Conservation (phyloP, 35 echinoderm and acorn worm species). For the Heliocidaris erythrogramma region DNA sequence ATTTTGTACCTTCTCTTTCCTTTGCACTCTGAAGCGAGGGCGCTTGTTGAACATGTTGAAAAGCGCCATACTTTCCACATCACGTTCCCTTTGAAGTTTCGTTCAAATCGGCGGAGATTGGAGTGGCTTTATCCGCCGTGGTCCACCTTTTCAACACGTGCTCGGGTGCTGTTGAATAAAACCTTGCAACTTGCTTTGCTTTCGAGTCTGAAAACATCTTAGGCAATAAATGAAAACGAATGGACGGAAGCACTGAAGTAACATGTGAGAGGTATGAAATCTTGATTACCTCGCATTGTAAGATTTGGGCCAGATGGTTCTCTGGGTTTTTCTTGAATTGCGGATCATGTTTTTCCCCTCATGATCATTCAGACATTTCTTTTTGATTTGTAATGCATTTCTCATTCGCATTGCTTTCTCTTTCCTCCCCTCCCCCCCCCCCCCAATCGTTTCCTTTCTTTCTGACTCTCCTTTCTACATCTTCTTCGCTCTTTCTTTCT, state of each 20-base stretch:
- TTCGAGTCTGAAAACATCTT: slow-evolving; percentile 11
- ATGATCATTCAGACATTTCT: neutral
- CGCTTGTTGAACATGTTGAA: neutral
- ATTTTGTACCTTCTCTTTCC: neutral
- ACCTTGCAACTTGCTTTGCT: neutral
- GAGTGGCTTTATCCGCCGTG: neutral
- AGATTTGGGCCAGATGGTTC: neutral
- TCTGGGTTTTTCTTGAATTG: neutral
- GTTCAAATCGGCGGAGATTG: neutral
- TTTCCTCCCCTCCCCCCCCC: neutral
- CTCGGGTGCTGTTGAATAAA: slow-evolving; percentile 1
- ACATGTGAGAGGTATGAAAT: neutral
- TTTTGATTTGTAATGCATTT: neutral
- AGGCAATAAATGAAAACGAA: slow-evolving; percentile 7
- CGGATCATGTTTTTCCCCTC: neutral
- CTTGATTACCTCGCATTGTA: neutral
- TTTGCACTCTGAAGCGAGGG: neutral
- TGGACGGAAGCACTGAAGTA: slow-evolving; percentile 2
- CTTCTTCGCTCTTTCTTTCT: too few relatives aligned
- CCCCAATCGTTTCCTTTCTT: neutral
- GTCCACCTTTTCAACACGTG: slow-evolving; percentile 4
- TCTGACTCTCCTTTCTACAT: neutral
- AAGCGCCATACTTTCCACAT: neutral
- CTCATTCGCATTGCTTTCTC: neutral
- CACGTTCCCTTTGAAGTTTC: slow-evolving; percentile 10